Evolutionary conservation across 2,888 invertebrate genomes (phyloP).

Genomic region (Drosophila villosipedis): DNA sequence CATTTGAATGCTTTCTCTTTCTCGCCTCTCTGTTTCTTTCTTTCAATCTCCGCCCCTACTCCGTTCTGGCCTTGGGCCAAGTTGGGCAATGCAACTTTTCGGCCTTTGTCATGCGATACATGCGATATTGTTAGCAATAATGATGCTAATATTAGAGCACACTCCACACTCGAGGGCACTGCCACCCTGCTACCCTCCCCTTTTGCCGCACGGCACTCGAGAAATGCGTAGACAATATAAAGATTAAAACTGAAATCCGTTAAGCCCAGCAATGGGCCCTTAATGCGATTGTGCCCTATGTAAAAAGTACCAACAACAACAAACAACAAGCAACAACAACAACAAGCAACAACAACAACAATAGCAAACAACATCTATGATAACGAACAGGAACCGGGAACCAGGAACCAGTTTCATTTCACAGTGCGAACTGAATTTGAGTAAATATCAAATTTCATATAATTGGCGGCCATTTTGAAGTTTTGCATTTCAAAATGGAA

Average conservation of each 20-base stretch:
- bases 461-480: slow-evolving; percentile 74
- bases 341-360: slow-evolving; percentile 14
- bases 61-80: slow-evolving; percentile 28
- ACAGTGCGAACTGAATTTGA: slow-evolving; percentile 8
- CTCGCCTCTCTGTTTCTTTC: background rate
- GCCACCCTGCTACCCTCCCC: slow-evolving; percentile 33
- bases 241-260: slow-evolving; percentile 76
- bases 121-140: slow-evolving; percentile 47
- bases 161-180: slow-evolving; percentile 49
- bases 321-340: slow-evolving; percentile 24
- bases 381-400: slow-evolving; percentile 44
- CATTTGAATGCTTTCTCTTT: background rate
- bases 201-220: slow-evolving; percentile 46
- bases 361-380: slow-evolving; percentile 44
- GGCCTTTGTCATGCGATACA: slow-evolving; percentile 63
- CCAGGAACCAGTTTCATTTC: slow-evolving; percentile 64
- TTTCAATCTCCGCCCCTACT: background rate
- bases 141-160: slow-evolving; percentile 60
- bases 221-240: slow-evolving; percentile 69
- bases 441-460: slow-evolving; percentile 74
- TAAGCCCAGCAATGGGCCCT: slow-evolving; percentile 65
- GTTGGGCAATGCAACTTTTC: slow-evolving; percentile 49
- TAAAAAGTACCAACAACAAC: slow-evolving; percentile 41
- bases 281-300: slow-evolving; percentile 69
- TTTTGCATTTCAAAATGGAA: slow-evolving; percentile 56